Base-by-base conservation (phyloP, 2,113 vertebrate genomes). In the Camelus bactrianus region DNA sequence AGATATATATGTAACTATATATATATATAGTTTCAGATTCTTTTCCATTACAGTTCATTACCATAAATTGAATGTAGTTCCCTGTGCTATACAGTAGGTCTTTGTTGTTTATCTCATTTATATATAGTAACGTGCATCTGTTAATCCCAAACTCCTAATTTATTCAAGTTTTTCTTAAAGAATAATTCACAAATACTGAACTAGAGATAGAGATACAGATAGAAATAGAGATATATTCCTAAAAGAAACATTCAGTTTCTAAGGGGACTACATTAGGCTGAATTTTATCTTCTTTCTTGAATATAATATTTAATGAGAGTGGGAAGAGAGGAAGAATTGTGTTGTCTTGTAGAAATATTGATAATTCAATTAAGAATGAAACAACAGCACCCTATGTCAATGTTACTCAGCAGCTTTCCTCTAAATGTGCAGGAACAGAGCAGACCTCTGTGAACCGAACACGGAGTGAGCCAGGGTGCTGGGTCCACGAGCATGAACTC, bases 301-400 rank as follows among this genome's bases (percentile, higher is more conserved):
- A 88, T 32, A 95, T 26, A 94, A 30, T 69, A 72, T 72, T 83
- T 52, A 73, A 62, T 70, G 15, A 64, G 32, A 52, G 11, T 19
- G 9, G 1, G 13, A 3, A 56, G 54, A n/a, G 22, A 32, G 12
- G 6, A 14, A 46, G 67, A n/a, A 28, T 92, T 58, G 91, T 93
- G 1, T 3, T 95, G 92, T 97, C 50, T n/a, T 96, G 35, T 52
- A 60, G 20, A 97, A 97, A 96, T 97, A 86, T 97, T 93, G 48
- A 82, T 95, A 97, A 98, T 97, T 95, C 93, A 97, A 92, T 97
- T 97, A 98, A 97, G 81, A 98, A 97, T 84, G 83, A 93, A 97
- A 96, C 72, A 97, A 93, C 32, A 79, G 19, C 58, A 97, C 69
- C 91, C 67, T 87, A 92, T 94, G 20, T 91, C 85, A 98, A 98